Evolutionary conservation across 2,888 invertebrate species (phyloP).

Genomic region (Drosophila neotestacea): DNA sequence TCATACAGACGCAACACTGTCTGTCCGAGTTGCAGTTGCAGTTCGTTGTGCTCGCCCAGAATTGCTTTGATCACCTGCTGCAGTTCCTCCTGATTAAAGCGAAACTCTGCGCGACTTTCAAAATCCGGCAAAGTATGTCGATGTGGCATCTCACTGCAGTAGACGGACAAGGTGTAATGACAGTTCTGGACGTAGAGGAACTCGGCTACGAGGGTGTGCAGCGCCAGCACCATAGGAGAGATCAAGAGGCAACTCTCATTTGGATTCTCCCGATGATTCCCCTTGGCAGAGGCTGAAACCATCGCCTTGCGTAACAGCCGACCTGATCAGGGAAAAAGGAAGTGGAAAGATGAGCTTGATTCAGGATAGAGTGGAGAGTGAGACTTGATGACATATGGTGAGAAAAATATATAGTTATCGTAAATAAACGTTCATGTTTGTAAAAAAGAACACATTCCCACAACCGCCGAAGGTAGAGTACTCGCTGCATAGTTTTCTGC

Average conservation of each 20-base stretch:
- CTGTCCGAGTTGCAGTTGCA: not conserved
- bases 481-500: too few species aligned
- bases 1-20: constrained; percentile 37
- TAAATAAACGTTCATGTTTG: too few species aligned
- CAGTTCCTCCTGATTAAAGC: constrained; percentile 81
- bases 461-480: too few species aligned
- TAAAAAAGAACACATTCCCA: too few species aligned
- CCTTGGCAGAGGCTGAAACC: not conserved
- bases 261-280: not conserved
- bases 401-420: too few species aligned
- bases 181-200: constrained; percentile 84
- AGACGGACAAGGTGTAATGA: constrained; percentile 84
- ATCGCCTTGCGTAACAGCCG: constrained; percentile 43
- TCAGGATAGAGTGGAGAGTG: not conserved
- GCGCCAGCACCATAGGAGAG: constrained; percentile 76
- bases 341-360: not conserved
- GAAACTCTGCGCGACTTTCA: constrained; percentile 73
- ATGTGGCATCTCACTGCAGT: constrained; percentile 83
- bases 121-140: constrained; percentile 83
- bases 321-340: constrained; percentile 26
- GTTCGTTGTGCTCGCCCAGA: constrained; percentile 32
- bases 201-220: constrained; percentile 84
- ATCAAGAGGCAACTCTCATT: constrained; percentile 48
- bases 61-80: constrained; percentile 69
- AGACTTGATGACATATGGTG: too few species aligned